These are phyloP conservation scores for Eulemur albifrons DNA, from an alignment of 2,797 vertebrate genomes.

Conservation along the genomic window DNA sequence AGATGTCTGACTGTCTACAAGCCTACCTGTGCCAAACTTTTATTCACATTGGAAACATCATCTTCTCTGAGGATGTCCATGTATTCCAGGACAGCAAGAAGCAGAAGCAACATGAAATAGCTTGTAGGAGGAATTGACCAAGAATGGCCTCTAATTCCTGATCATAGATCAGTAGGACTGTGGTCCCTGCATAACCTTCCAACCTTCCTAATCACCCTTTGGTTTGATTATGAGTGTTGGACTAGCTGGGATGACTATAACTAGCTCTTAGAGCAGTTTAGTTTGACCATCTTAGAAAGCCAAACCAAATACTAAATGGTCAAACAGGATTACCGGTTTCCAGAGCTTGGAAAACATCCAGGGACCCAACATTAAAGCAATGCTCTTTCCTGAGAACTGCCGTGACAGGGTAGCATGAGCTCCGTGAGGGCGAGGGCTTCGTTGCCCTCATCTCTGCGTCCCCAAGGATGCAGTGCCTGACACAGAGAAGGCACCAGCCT, in stretches of 20 bases:
- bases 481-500: not conserved
- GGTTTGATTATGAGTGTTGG: not conserved
- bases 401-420: not conserved
- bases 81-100: not conserved
- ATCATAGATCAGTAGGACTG: not conserved
- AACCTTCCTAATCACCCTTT: not conserved
- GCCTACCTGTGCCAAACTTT: not conserved
- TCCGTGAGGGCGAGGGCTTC: not conserved
- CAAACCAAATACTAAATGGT: not conserved
- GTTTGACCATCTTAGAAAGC: conserved; percentile 15
- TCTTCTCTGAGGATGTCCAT: not conserved
- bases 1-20: not conserved
- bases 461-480: rapidly evolving
- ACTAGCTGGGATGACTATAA: not conserved
- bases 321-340: not conserved
- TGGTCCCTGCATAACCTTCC: not conserved
- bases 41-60: not conserved
- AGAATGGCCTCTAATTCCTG: not conserved
- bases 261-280: not conserved
- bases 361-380: not conserved
- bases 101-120: not conserved
- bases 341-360: not conserved
- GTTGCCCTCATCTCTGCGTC: not conserved
- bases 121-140: not conserved
- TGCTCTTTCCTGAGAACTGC: not conserved